Evolutionary conservation across 2,888 invertebrate genomes (phyloP), one percentile per base, ranked within the genome.

Genomic region (Acleris sparsana): DNA sequence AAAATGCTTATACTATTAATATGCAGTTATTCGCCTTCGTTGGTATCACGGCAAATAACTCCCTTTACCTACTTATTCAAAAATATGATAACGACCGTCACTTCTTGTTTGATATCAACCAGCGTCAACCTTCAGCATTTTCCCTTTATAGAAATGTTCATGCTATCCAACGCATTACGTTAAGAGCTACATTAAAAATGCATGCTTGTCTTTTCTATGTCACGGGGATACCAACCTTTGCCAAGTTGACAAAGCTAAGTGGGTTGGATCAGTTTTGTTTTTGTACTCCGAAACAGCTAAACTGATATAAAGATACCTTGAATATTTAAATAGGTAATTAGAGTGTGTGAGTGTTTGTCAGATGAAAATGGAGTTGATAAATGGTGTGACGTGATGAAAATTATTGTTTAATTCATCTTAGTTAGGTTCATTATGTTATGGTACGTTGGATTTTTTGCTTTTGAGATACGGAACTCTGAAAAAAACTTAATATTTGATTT

Each of bases 171-270:
- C 65, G 61, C 71, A 69, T 69, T 70, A 75, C 67, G 72, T 69
- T 71, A 70, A 68, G 72, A 70, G 62, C 67, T 56, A 68, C 74
- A 79, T 82, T 79, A 81, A 80, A 80, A 76, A 83, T 82, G 78
- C 76, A 79, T 77, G 72, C 53, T 71, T 68, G 53, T 49, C 70
- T 72, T 75, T 73, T 75, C 71, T 76, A 67, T 76, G 77, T 78
- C 76, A 76, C 76, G 71, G 70, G 57, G 17, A 39, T 25, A 52
- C 62, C 58, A 59, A 61, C 66, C 66, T 62, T 65, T 60, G 60
- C 60, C 33, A 29, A 65, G 52, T 65, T 48, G 48, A 70, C 63
- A 60, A 71, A 72, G 66, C 62, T 67, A 75, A 77, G 75, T 76
- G 70, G 75, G 73, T 76, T 76, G 63, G 70, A 72, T 71, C 78